Percentiles rank a stretch among this genome's conserved stretches.
phyloP scores from a whole-genome alignment of 2,888 invertebrate genomes.

The Pachymerium ferrugineum region DNA sequence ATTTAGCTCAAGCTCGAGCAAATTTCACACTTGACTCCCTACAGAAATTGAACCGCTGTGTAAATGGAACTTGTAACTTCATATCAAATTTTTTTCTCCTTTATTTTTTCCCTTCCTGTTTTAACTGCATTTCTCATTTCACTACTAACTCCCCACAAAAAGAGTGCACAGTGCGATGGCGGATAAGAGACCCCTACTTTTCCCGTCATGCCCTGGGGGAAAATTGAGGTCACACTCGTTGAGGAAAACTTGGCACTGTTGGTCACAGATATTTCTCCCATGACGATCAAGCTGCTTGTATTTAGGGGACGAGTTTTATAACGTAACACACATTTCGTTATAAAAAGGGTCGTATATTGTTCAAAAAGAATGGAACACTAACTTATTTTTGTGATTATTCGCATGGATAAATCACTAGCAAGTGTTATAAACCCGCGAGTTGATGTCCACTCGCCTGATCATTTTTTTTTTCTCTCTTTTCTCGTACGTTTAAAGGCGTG shows the following conservation, averaged over 20 bases:
- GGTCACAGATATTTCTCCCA: constrained; percentile 8
- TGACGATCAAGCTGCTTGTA: not conserved
- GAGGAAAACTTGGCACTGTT: constrained; percentile 8
- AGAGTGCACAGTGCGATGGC: not conserved
- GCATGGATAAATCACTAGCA: not conserved
- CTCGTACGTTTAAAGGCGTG: not conserved
- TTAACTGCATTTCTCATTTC: constrained; percentile 9
- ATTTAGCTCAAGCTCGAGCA: not conserved
- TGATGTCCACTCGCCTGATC: not conserved
- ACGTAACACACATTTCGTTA: not conserved
- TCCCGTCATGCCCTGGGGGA: constrained; percentile 4
- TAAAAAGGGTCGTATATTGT: not conserved
- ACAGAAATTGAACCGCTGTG: not conserved
- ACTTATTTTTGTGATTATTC: not conserved
- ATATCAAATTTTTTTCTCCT: not conserved
- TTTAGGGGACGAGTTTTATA: not conserved
- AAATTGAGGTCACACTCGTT: not conserved
- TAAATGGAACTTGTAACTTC: not conserved
- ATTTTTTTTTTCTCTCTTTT: not conserved
- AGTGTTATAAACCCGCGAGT: not conserved
- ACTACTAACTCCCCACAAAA: not conserved
- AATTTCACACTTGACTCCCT: not conserved
- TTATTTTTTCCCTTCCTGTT: not conserved
- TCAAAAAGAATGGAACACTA: not conserved
- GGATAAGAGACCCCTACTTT: constrained; percentile 3